phyloP scores from a whole-genome alignment of 1,140 invertebrate genomes.

The Drosophila serrata region DNA sequence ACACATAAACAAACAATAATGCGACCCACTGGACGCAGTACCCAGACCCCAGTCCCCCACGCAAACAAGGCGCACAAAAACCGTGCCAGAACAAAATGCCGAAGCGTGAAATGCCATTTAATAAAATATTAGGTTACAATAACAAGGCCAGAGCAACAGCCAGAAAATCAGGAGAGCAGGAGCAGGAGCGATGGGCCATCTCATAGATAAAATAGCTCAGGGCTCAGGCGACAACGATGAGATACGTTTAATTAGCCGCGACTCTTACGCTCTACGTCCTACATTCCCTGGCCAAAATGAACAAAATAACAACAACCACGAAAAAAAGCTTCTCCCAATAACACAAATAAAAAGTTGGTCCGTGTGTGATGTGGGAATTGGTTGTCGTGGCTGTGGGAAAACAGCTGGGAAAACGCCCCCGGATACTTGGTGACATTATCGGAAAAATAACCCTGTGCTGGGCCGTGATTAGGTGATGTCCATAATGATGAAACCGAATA shows the following conservation, averaged over 20 bases:
- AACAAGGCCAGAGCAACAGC: constrained; percentile 42
- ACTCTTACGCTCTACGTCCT: constrained; percentile 22
- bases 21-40: constrained; percentile 17
- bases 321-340: not conserved
- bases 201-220: constrained; percentile 65
- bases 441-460: constrained; percentile 15
- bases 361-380: constrained; percentile 23
- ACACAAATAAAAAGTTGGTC: constrained; percentile 32
- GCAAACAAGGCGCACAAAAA: constrained; percentile 23
- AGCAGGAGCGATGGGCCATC: constrained; percentile 57
- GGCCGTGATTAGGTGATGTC: not conserved
- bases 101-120: constrained; percentile 75
- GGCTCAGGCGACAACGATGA: constrained; percentile 45
- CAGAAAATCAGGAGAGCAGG: not conserved
- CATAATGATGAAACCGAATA: constrained; percentile 7
- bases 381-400: constrained; percentile 1
- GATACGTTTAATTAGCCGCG: constrained; percentile 72
- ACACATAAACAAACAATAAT: constrained; percentile 64
- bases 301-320: not conserved
- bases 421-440: constrained; percentile 7
- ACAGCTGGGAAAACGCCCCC: constrained; percentile 8
- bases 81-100: constrained; percentile 38
- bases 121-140: constrained; percentile 77
- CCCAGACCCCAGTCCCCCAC: not conserved
- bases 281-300: constrained; percentile 14